phyloP scores from a whole-genome alignment of 1,140 invertebrate species.

The Calycopis cecrops region DNA sequence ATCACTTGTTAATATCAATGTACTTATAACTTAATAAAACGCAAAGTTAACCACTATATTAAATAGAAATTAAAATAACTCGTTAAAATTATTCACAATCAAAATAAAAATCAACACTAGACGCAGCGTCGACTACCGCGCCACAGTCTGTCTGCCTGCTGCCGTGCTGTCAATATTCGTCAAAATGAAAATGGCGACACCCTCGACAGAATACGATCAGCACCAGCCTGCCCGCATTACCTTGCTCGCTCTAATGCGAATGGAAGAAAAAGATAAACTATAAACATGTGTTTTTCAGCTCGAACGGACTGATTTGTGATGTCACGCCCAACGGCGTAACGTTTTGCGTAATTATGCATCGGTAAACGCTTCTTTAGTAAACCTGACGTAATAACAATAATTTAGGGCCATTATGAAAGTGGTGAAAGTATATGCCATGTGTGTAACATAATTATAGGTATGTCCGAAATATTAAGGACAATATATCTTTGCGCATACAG shows the following conservation, averaged over 20 bases:
- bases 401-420: constrained; percentile 53
- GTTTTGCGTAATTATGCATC: constrained; percentile 69
- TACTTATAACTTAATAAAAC: constrained; percentile 26
- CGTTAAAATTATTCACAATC: constrained; percentile 57
- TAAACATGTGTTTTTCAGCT: constrained; percentile 61
- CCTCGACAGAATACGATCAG: constrained; percentile 70
- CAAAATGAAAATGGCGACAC: constrained; percentile 75
- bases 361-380: constrained; percentile 46
- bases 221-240: constrained; percentile 44
- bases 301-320: constrained; percentile 69
- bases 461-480: constrained; percentile 41
- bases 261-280: constrained; percentile 41
- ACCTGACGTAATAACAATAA: constrained; percentile 69
- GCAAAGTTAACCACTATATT: constrained; percentile 31
- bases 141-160: constrained; percentile 71
- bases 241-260: constrained; percentile 36
- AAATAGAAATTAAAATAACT: constrained; percentile 36
- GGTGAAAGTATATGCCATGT: constrained; percentile 49
- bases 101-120: constrained; percentile 72
- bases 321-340: constrained; percentile 72
- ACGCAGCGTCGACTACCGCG: constrained; percentile 67
- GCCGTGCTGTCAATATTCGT: constrained; percentile 74
- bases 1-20: constrained; percentile 30
- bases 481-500: constrained; percentile 69
- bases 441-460: constrained; percentile 51